Evolutionary conservation across 2,888 invertebrate genomes (phyloP).

Genomic region (Lottia gigantea): DNA sequence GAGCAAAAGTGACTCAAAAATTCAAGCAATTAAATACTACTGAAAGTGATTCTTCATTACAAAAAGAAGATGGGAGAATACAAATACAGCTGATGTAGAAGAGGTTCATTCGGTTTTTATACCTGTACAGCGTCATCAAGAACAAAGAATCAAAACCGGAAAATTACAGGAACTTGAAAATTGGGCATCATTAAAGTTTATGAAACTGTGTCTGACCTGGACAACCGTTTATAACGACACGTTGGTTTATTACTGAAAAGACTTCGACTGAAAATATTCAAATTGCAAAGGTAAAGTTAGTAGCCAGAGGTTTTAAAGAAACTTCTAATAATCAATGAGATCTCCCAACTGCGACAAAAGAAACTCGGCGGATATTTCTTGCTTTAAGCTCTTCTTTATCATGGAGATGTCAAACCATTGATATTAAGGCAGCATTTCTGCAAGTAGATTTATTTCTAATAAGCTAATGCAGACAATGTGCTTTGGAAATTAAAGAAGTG

Average conservation of each 20-base stretch:
- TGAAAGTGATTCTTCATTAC: not conserved
- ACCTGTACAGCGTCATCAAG: not conserved
- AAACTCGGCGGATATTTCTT: no score
- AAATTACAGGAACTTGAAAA: not conserved
- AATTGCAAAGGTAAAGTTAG: not conserved
- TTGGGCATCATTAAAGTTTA: not conserved
- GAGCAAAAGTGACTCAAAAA: not conserved
- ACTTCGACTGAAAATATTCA: not conserved
- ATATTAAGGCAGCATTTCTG: constrained; percentile 9
- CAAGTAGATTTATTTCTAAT: not conserved
- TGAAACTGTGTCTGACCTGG: not conserved
- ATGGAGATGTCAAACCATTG: not conserved
- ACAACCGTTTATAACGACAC: not conserved
- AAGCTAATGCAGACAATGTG: constrained; percentile 17
- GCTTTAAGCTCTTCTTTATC: not conserved
- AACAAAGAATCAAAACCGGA: not conserved
- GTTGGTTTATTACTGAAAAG: not conserved
- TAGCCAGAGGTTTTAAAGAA: not conserved
- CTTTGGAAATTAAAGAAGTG: no score
- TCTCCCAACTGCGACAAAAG: constrained; percentile 1
- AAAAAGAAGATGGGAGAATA: constrained; percentile 2
- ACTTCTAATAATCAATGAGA: not conserved
- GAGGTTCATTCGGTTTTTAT: not conserved
- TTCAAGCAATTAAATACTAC: no score
- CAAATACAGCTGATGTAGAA: not conserved